Evolutionary conservation across 2,888 invertebrate genomes (phyloP).

Genomic region (Ophion ventricosus): DNA sequence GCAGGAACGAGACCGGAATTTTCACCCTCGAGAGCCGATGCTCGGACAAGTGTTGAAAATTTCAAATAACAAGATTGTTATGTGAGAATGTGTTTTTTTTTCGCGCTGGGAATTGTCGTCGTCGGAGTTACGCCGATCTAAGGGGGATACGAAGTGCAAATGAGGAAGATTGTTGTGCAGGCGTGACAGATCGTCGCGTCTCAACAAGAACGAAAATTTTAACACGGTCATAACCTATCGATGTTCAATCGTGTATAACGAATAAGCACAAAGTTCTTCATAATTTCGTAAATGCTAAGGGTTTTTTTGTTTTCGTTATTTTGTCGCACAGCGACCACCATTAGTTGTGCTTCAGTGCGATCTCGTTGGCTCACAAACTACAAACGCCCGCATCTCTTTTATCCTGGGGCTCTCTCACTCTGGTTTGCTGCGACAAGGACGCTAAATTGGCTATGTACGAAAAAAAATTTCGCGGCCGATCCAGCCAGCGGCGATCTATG

Average conservation of each 20-base stretch:
- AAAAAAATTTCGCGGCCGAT: conserved; percentile 59
- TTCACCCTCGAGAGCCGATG: neutral
- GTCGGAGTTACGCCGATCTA: conserved; percentile 16
- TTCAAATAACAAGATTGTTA: conserved; percentile 9
- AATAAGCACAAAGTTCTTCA: conserved; percentile 29
- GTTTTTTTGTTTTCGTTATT: neutral
- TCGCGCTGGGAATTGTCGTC: conserved; percentile 3
- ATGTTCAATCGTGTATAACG: conserved; percentile 18
- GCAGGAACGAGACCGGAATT: neutral
- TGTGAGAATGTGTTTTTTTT: conserved; percentile 31
- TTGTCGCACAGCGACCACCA: neutral
- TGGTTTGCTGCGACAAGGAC: too few relatives aligned
- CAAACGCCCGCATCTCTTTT: conserved; percentile 58
- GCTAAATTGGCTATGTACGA: conserved; percentile 51
- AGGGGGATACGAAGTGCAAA: conserved; percentile 1
- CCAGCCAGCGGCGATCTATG: conserved; percentile 48
- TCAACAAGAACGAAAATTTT: conserved; percentile 21
- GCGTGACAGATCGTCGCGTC: conserved; percentile 53
- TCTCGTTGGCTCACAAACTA: conserved; percentile 48
- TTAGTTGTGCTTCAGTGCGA: conserved; percentile 36
- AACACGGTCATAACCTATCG: conserved; percentile 51
- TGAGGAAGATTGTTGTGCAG: neutral
- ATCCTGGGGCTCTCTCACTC: conserved; percentile 18
- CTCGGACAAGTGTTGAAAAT: neutral
- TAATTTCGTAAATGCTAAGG: conserved; percentile 33